Conservation (phyloP, 2,888 invertebrate species). For the Diabrotica balteata region DNA sequence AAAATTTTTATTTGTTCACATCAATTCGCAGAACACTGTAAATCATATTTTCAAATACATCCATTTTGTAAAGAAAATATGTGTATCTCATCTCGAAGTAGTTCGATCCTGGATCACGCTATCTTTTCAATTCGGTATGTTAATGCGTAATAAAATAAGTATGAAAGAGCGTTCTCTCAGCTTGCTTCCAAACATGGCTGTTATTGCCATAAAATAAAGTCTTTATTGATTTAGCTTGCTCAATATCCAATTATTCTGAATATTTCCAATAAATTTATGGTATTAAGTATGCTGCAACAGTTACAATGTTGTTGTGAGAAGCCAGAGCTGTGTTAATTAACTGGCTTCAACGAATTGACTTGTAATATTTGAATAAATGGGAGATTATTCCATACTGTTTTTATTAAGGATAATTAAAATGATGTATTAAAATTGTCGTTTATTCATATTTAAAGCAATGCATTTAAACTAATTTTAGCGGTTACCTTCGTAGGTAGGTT, state of each 20-base stretch:
- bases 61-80: no score
- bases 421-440: no score
- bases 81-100: no score
- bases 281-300: conserved; percentile 26
- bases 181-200: conserved; percentile 54
- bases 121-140: conserved; percentile 51
- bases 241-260: conserved; percentile 32
- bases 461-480: no score
- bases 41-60: no score
- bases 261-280: conserved; percentile 32
- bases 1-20: no score
- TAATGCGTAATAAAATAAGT: conserved; percentile 57
- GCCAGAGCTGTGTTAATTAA: conserved; percentile 16
- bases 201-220: conserved; percentile 44
- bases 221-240: conserved; percentile 44
- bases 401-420: no score
- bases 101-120: conserved; percentile 14
- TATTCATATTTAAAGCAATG: no score
- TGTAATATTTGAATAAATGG: background rate
- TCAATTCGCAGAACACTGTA: no score
- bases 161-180: conserved; percentile 49
- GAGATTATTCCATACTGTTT: no score
- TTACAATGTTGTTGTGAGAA: conserved; percentile 21
- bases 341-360: conserved; percentile 8
- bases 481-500: no score